Percentiles rank a stretch among this genome's conserved stretches.
phyloP scores from a whole-genome alignment of 2,113 vertebrate genomes.

The Mobula hypostoma region DNA sequence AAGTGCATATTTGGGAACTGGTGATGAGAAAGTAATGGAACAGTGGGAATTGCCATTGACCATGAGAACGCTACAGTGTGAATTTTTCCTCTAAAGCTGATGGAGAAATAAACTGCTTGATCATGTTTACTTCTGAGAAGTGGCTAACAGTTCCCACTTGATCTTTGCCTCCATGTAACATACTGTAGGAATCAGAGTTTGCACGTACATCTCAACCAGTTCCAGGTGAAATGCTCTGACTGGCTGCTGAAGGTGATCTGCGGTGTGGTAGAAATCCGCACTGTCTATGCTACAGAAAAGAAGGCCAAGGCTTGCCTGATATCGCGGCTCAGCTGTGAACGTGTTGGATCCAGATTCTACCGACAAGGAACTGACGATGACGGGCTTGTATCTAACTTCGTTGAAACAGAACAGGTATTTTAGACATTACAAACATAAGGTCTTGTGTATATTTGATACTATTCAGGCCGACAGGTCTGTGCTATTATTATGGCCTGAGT shows the following conservation, averaged over 20 bases:
- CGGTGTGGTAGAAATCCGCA: slow-evolving; percentile 61
- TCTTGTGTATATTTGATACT: background rate
- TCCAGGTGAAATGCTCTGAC: slow-evolving; percentile 63
- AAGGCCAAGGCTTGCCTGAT: slow-evolving; percentile 70
- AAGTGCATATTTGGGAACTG: background rate
- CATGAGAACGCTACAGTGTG: background rate
- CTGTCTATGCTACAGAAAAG: slow-evolving; percentile 64
- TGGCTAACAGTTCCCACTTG: background rate
- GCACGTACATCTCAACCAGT: slow-evolving; percentile 60
- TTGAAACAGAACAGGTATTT: slow-evolving; percentile 69
- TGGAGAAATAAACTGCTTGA: background rate
- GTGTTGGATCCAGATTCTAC: slow-evolving; percentile 56
- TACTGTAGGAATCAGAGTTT: slow-evolving; percentile 62
- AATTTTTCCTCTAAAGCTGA: background rate
- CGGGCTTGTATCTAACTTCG: slow-evolving; percentile 66
- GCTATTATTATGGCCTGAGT: background rate
- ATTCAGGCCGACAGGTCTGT: background rate
- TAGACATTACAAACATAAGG: background rate
- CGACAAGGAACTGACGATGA: slow-evolving; percentile 61
- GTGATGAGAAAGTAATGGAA: background rate
- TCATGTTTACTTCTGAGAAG: background rate
- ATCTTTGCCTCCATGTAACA: background rate
- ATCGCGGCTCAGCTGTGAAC: slow-evolving; percentile 64
- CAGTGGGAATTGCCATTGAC: background rate
- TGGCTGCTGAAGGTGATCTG: slow-evolving; percentile 68